These are phyloP conservation scores for Oreochromis tanganicae DNA, from an alignment of 2,113 vertebrate species.

Conservation along the genomic window DNA sequence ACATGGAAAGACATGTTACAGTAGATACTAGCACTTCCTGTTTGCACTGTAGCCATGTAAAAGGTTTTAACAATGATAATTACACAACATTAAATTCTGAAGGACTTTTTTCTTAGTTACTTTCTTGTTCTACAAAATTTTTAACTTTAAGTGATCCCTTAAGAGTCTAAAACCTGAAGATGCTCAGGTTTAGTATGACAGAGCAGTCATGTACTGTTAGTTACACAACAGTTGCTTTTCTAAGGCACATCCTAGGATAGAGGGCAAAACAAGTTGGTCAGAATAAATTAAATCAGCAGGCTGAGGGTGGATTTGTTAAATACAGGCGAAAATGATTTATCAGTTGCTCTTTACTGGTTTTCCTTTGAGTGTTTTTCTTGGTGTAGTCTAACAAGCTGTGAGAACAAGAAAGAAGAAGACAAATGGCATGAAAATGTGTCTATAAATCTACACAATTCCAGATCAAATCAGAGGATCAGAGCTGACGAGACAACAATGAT, in stretches of 20 bases:
- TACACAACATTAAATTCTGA: neutral
- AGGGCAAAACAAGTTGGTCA: constrained; percentile 96
- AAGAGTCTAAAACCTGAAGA: neutral
- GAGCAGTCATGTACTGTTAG: constrained; percentile 87
- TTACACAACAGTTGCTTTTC: constrained; percentile 99
- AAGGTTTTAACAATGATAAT: neutral
- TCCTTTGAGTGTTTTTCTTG: neutral
- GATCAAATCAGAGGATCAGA: constrained; percentile 12
- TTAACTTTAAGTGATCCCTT: neutral
- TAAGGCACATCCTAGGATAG: constrained; percentile 99
- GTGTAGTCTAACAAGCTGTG: neutral
- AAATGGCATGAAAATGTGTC: neutral
- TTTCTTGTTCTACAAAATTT: neutral
- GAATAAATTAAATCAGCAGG: constrained; percentile 64
- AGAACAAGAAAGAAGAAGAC: neutral
- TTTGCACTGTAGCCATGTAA: neutral
- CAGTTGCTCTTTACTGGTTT: neutral
- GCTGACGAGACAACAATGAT: neutral
- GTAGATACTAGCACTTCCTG: neutral
- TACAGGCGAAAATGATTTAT: constrained; percentile 7
- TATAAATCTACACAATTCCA: constrained; percentile 9
- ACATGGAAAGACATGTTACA: neutral
- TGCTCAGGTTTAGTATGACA: neutral
- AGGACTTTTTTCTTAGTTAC: neutral
- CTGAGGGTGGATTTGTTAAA: neutral